Evolutionary conservation across 23 tunicate species (phyloP), one percentile per base, ranked within the genome.

Genomic region (Phallusia fumigata): DNA sequence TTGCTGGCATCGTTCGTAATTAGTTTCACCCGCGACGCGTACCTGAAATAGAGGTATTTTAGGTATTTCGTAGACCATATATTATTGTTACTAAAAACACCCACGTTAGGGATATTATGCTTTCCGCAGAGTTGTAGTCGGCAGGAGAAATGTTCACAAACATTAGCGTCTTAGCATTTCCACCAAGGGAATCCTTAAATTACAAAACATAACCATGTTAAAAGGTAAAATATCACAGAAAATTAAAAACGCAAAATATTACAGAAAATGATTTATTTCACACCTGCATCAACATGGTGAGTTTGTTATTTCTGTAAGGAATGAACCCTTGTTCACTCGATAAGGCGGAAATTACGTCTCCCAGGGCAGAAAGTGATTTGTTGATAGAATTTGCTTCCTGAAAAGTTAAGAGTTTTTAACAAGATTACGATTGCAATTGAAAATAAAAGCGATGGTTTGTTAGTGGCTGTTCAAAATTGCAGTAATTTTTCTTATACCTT

Each of bases 71-170:
- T 12, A 33, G 35, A 45, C 6, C 53, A 13, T 21, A 24, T 58
- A 58, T 24, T 13, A 58, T 8, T 11, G 69, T 13, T 1, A 58
- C 69, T 21, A 58, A 11, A 58, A 58, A 58, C 0, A 80, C 94
- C 74, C 74, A 92, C 86, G 99, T 97, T 65, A 97, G 74, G 13
- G 99, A 97, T 33, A 89, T 97, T 35, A 83, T 86, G 12, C 97
- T 83, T 52, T 97, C 99, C 65, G 89, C 99, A 31, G 93, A 83
- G 73, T 97, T 97, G 91, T 97, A 97, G 64, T 97, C 97, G 35
- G 97, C 99, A 31, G 99, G 99, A 0, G 99, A 97, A 19, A 97
- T 86, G 82, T 97, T 97, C 65, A 97, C 99, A 83, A 97, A 97
- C 99, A 97, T 97, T 0, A 97, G 91, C 8, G 99, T 97, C 79